Conservation (phyloP, 2,797 vertebrate genomes). For the Telmatherina bonti region DNA sequence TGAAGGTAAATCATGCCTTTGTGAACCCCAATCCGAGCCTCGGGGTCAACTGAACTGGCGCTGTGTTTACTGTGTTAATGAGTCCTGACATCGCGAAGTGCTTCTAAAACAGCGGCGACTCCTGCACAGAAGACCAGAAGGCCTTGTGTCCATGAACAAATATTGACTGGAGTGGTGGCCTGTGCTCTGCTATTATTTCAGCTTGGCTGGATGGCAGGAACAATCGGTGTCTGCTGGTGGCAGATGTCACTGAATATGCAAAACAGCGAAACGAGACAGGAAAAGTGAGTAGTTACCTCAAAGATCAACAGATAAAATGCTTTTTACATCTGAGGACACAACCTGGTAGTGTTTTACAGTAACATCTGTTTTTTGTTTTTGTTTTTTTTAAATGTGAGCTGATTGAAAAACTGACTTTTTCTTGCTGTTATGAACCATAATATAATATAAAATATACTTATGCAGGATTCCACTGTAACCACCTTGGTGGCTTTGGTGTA, state of each 20-base stretch:
- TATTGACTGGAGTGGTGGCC: constrained; percentile 58
- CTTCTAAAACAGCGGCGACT: constrained; percentile 5
- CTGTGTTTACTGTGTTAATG: background rate
- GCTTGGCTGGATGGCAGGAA: constrained; percentile 15
- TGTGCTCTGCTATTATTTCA: constrained; percentile 52
- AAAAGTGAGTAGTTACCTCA: constrained; percentile 13
- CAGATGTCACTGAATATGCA: constrained; percentile 70
- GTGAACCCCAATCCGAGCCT: background rate
- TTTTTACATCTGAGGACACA: no score
- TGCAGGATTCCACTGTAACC: no score
- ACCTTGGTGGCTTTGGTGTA: no score
- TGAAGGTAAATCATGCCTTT: background rate
- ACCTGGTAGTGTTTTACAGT: no score
- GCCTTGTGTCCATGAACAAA: constrained; percentile 46
- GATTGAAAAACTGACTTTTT: background rate
- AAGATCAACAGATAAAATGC: constrained; percentile 11
- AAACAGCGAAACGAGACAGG: constrained; percentile 24
- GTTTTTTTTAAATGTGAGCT: no score
- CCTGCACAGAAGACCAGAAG: constrained; percentile 7
- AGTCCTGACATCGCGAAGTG: background rate
- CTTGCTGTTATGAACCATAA: no score
- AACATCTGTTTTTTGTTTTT: background rate
- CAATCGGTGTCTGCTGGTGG: constrained; percentile 36
- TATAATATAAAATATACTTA: no score
- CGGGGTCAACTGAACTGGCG: accelerated